phyloP scores from a whole-genome alignment of 2,888 invertebrate species.

The Capitulum mitella region DNA sequence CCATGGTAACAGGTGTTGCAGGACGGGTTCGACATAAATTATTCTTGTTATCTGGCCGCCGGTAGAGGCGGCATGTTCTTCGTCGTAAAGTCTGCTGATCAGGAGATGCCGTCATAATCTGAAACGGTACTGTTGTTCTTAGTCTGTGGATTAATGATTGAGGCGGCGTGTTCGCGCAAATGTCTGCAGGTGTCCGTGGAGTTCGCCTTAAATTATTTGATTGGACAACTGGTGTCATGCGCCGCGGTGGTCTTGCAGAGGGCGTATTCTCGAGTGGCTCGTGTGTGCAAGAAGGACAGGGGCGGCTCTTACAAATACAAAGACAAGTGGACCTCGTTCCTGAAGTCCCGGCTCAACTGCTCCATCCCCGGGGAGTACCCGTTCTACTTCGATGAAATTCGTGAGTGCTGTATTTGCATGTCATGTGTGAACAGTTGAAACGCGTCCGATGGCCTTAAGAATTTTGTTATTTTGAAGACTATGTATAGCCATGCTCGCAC shows the following conservation, averaged over 20 bases:
- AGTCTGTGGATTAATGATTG: too few relatives aligned
- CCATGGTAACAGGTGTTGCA: too few relatives aligned
- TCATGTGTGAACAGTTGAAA: too few relatives aligned
- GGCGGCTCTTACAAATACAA: conserved; percentile 83
- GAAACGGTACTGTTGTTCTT: not conserved
- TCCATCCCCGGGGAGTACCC: conserved; percentile 90
- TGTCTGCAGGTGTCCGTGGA: not conserved
- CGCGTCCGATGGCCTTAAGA: too few relatives aligned
- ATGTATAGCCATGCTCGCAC: too few relatives aligned
- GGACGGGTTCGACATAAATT: too few relatives aligned
- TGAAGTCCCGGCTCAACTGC: conserved; percentile 87
- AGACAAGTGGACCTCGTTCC: conserved; percentile 83
- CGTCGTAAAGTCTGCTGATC: not conserved
- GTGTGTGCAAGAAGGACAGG: conserved; percentile 89
- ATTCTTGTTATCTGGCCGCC: not conserved
- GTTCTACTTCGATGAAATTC: conserved; percentile 93
- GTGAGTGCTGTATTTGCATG: conserved; percentile 56
- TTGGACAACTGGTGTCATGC: not conserved
- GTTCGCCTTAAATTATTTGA: not conserved
- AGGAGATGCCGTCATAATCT: not conserved
- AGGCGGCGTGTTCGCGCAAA: not conserved
- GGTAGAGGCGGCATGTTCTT: not conserved
- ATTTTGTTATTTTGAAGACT: too few relatives aligned
- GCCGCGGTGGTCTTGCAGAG: conserved; percentile 51
- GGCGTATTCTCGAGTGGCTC: conserved; percentile 86